Conservation (phyloP, 2,888 invertebrate genomes). For the Brenthis ino region DNA sequence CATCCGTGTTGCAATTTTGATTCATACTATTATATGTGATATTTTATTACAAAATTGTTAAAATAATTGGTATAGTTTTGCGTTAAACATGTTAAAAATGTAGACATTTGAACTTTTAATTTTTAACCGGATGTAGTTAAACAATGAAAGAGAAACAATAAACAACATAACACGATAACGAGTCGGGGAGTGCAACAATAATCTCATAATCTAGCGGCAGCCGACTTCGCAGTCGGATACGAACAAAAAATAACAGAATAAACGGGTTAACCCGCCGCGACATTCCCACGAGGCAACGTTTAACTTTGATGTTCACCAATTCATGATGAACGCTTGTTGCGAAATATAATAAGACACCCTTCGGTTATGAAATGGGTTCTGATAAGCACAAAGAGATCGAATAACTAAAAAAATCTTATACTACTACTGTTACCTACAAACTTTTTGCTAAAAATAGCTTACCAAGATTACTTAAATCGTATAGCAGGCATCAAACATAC, state of each 20-base stretch:
- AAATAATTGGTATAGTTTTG: too few relatives aligned
- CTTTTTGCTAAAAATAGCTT: too few relatives aligned
- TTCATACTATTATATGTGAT: too few relatives aligned
- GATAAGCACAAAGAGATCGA: neutral
- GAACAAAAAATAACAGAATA: conserved; percentile 58
- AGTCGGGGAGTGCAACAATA: conserved; percentile 55
- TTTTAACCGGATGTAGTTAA: neutral
- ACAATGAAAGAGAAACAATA: conserved; percentile 32
- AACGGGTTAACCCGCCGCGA: conserved; percentile 58
- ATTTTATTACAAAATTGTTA: too few relatives aligned
- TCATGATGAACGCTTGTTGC: conserved; percentile 39
- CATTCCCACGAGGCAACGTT: conserved; percentile 68
- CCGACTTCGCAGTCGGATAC: conserved; percentile 41
- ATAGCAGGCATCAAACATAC: neutral
- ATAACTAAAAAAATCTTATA: neutral
- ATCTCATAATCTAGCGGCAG: conserved; percentile 60
- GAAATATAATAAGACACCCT: conserved; percentile 29
- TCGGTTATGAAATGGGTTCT: conserved; percentile 19
- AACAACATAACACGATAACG: conserved; percentile 38
- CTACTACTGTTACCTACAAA: too few relatives aligned
- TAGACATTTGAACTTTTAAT: neutral
- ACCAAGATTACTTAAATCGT: too few relatives aligned
- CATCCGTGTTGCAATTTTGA: too few relatives aligned
- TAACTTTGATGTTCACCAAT: conserved; percentile 53
- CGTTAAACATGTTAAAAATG: too few relatives aligned